phyloP scores from a whole-genome alignment of 2,113 vertebrate genomes.

The Aix galericulata region DNA sequence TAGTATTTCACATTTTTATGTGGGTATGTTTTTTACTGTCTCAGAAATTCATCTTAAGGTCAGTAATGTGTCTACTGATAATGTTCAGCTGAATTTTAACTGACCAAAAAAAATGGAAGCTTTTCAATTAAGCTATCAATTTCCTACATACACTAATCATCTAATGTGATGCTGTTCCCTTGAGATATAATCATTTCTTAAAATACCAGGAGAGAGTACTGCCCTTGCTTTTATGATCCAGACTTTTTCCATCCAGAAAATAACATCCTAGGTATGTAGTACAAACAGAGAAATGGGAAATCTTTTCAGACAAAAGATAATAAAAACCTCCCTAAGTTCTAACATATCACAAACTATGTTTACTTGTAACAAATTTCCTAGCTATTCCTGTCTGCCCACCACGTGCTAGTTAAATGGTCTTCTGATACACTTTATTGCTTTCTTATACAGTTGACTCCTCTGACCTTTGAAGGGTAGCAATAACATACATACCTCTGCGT shows the following conservation, averaged over 20 bases:
- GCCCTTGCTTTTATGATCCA: neutral
- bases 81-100: neutral
- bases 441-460: neutral
- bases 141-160: neutral
- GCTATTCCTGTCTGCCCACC: neutral
- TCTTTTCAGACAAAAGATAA: neutral
- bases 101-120: neutral
- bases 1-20: neutral
- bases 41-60: slow-evolving; percentile 2
- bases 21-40: neutral
- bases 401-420: neutral
- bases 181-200: neutral
- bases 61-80: neutral
- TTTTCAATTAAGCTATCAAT: neutral
- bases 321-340: neutral
- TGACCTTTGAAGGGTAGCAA: neutral
- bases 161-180: neutral
- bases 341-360: neutral
- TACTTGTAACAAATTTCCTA: neutral
- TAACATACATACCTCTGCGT: neutral
- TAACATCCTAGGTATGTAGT: neutral
- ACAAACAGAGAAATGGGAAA: neutral
- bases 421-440: neutral
- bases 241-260: neutral
- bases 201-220: neutral